phyloP scores from a whole-genome alignment of 2,888 invertebrate species.

The Microchrysa polita region DNA sequence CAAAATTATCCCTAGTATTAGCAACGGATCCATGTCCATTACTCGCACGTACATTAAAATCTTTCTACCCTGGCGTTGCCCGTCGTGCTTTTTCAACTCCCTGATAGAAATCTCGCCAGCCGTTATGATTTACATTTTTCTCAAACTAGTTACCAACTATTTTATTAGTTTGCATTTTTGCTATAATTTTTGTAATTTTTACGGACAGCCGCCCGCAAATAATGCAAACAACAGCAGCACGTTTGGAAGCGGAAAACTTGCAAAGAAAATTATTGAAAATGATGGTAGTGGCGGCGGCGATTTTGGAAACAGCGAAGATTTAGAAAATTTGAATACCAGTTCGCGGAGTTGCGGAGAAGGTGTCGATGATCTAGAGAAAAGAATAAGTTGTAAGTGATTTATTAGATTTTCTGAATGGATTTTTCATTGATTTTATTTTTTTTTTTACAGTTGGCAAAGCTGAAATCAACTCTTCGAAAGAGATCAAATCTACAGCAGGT shows the following conservation, averaged over 20 bases:
- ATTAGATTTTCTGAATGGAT: neutral
- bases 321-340: conserved; percentile 42
- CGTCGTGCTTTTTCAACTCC: neutral
- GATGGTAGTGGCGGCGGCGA: conserved; percentile 20
- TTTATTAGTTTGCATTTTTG: conserved; percentile 45
- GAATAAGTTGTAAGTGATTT: conserved; percentile 29
- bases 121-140: conserved; percentile 39
- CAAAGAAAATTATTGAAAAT: conserved; percentile 19
- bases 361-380: neutral
- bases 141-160: conserved; percentile 45
- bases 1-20: neutral
- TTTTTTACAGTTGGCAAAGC: conserved; percentile 12
- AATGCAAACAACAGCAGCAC: conserved; percentile 26
- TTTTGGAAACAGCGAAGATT: conserved; percentile 33
- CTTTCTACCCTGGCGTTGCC: conserved; percentile 41
- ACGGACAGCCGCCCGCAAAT: conserved; percentile 43
- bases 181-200: conserved; percentile 46
- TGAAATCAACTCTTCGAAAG: conserved; percentile 27
- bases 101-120: conserved; percentile 2
- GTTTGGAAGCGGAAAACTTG: conserved; percentile 16
- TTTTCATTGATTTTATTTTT: neutral
- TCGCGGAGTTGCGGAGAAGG: conserved; percentile 35
- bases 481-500: neutral
- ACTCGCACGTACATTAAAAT: conserved; percentile 24
- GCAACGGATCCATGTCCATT: neutral